Evolutionary conservation across 2,888 invertebrate genomes (phyloP).

Genomic region (Noctua fimbriata): DNA sequence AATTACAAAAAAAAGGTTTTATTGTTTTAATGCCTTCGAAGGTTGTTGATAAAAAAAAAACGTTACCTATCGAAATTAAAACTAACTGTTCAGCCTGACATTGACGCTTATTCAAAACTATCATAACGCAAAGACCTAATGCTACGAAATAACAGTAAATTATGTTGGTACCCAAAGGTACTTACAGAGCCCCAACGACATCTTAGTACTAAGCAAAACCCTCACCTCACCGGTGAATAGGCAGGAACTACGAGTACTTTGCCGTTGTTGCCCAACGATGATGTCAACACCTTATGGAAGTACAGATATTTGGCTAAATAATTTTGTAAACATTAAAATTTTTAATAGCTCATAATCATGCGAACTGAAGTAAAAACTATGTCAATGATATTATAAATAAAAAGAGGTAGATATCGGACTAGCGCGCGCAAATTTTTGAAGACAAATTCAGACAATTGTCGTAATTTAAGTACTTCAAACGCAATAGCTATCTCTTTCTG

Average conservation of each 20-base stretch:
- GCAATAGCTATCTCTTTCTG: too few species aligned
- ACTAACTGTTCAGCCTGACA: background rate
- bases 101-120: background rate
- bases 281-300: constrained; percentile 2
- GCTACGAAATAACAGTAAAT: background rate
- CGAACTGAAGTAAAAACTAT: background rate
- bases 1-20: background rate
- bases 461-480: too few species aligned
- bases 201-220: background rate
- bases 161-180: background rate
- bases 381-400: too few species aligned
- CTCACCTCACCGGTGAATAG: constrained; percentile 1
- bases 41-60: background rate
- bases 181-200: background rate
- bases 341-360: background rate
- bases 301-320: constrained; percentile 3
- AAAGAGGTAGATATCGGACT: too few species aligned
- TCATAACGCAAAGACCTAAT: background rate
- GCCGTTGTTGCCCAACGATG: constrained; percentile 16
- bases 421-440: too few species aligned
- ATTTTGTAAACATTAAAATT: background rate
- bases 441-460: too few species aligned
- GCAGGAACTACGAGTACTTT: constrained; percentile 24
- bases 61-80: background rate
- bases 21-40: background rate